Percentiles rank a stretch among this genome's conserved stretches.
These are phyloP conservation scores for Phrixothrix hirtus DNA, from an alignment of 2,888 invertebrate species.

Conservation along the genomic window DNA sequence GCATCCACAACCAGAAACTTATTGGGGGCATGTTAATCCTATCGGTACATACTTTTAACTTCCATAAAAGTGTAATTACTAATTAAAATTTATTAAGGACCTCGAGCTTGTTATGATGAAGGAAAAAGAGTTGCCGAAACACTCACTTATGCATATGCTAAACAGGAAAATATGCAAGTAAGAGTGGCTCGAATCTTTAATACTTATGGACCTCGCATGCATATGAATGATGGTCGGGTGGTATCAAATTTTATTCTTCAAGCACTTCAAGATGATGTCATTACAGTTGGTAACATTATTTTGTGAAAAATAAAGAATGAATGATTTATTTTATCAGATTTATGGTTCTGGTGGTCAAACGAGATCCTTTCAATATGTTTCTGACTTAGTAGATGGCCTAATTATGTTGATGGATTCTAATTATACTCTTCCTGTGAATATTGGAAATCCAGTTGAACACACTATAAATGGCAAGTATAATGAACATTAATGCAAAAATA, in stretches of 20 bases:
- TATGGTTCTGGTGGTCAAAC: constrained; percentile 90
- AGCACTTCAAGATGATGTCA: constrained; percentile 90
- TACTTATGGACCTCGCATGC: constrained; percentile 99
- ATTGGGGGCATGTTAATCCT: constrained; percentile 99
- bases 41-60: constrained; percentile 65
- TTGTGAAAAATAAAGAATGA: not conserved
- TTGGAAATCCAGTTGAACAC: constrained; percentile 98
- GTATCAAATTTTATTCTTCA: constrained; percentile 99
- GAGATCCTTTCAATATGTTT: constrained; percentile 97
- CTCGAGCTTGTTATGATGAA: constrained; percentile 97
- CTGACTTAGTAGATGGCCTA: constrained; percentile 94
- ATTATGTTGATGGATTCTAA: constrained; percentile 92
- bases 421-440: constrained; percentile 89
- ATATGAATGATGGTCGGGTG: constrained; percentile 96
- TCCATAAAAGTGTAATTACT: not conserved
- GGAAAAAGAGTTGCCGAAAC: constrained; percentile 99
- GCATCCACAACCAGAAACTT: constrained; percentile 96
- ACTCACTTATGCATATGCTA: constrained; percentile 92
- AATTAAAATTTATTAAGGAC: constrained; percentile 61
- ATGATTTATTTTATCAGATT: constrained; percentile 53
- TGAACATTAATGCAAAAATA: too few species aligned
- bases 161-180: constrained; percentile 94
- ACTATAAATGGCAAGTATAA: constrained; percentile 83
- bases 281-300: constrained; percentile 68
- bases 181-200: constrained; percentile 98